phyloP scores from a whole-genome alignment of 92 coral and sea anemone genomes.

The Heteractis magnifica region DNA sequence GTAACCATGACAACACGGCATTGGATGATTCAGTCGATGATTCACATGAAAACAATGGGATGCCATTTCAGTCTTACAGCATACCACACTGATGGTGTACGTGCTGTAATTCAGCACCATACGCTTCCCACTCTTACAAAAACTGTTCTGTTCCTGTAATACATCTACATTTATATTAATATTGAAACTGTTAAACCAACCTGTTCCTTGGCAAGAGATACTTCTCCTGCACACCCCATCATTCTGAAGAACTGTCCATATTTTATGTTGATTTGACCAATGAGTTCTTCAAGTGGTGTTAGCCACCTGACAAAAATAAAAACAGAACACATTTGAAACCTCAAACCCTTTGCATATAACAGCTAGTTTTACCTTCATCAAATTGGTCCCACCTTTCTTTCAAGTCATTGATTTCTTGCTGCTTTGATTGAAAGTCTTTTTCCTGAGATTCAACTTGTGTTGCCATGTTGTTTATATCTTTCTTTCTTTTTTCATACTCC shows the following conservation, averaged over 20 bases:
- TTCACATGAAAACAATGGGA: too few relatives aligned
- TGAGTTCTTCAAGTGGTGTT: constrained; percentile 73
- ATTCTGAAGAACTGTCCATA: constrained; percentile 88
- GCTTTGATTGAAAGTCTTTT: constrained; percentile 56
- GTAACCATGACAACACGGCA: too few relatives aligned
- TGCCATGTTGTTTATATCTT: constrained; percentile 64
- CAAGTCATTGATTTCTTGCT: constrained; percentile 61
- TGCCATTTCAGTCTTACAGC: too few relatives aligned
- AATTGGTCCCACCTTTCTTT: constrained; percentile 62
- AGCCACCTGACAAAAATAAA: constrained; percentile 67
- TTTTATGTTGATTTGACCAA: constrained; percentile 76
- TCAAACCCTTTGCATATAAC: too few relatives aligned
- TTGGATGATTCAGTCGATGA: too few relatives aligned
- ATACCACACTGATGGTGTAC: too few relatives aligned
- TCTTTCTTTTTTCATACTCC: constrained; percentile 84
- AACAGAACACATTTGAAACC: neutral
- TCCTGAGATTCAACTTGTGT: constrained; percentile 54
- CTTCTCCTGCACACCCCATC: constrained; percentile 99
- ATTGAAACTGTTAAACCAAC: constrained; percentile 21
- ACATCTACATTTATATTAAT: neutral
- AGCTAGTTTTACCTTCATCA: too few relatives aligned
- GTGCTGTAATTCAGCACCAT: too few relatives aligned
- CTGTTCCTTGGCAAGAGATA: constrained; percentile 86
- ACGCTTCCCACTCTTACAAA: too few relatives aligned
- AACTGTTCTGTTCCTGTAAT: too few relatives aligned